phyloP scores from a whole-genome alignment of 2,113 vertebrate species.

The Callipepla californica region DNA sequence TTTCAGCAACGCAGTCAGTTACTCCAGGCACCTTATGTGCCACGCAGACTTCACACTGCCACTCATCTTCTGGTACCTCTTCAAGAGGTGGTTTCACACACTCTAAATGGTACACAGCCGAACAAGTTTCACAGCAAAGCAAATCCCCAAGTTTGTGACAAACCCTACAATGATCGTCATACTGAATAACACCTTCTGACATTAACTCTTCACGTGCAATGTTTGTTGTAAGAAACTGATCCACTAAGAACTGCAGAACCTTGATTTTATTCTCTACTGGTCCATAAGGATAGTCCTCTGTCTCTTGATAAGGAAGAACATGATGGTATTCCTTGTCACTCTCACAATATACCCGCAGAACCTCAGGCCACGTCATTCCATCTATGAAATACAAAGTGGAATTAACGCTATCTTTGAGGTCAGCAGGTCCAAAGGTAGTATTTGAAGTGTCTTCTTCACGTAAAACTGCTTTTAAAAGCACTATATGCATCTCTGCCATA shows the following conservation, averaged over 20 bases:
- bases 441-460: constrained; percentile 98
- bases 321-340: constrained; percentile 95
- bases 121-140: constrained; percentile 97
- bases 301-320: constrained; percentile 90
- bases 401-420: constrained; percentile 97
- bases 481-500: constrained; percentile 94
- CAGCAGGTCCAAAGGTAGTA: constrained; percentile 96
- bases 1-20: constrained; percentile 94
- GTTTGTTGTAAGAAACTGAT: constrained; percentile 98
- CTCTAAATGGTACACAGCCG: constrained; percentile 96
- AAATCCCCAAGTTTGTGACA: constrained; percentile 98
- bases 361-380: constrained; percentile 98
- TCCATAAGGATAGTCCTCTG: constrained; percentile 95
- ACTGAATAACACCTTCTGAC: constrained; percentile 96
- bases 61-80: constrained; percentile 96
- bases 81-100: constrained; percentile 95
- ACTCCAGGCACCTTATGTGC: constrained; percentile 96
- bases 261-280: constrained; percentile 94
- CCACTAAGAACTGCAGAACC: constrained; percentile 96
- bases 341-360: constrained; percentile 95
- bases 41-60: constrained; percentile 98
- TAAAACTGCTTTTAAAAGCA: constrained; percentile 94
- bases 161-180: constrained; percentile 96
- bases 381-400: constrained; percentile 98
- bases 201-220: constrained; percentile 97